Conservation (phyloP, 2,888 invertebrate genomes). For the Chouioia cunea region DNA sequence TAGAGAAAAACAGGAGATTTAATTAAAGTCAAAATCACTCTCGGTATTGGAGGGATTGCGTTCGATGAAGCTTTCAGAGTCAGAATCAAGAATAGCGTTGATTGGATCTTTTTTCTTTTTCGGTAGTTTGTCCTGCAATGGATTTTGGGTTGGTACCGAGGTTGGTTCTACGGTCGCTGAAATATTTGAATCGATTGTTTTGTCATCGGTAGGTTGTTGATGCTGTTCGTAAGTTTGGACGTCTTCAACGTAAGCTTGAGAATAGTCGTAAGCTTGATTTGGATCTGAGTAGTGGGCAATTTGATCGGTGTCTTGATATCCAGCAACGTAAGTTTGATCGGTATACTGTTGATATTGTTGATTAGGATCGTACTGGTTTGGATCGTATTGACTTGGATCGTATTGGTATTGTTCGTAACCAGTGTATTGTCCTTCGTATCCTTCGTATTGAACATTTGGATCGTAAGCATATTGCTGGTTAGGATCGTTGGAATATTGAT, state of each 20-base stretch:
- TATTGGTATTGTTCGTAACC: conserved; percentile 45
- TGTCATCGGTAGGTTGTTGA: neutral
- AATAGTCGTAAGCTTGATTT: conserved; percentile 40
- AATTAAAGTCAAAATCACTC: conserved; percentile 66
- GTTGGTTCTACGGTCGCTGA: neutral
- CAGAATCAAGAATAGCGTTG: conserved; percentile 60
- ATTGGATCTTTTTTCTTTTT: conserved; percentile 60
- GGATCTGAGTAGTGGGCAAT: conserved; percentile 41
- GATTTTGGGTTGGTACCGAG: neutral
- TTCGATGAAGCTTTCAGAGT: conserved; percentile 65
- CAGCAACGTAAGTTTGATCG: conserved; percentile 22
- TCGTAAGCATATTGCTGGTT: conserved; percentile 52
- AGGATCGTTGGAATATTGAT: conserved; percentile 25
- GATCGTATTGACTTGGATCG: conserved; percentile 33
- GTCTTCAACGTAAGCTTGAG: conserved; percentile 45
- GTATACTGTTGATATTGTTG: conserved; percentile 49
- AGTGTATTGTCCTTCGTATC: conserved; percentile 29
- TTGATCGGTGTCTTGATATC: conserved; percentile 14
- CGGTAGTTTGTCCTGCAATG: neutral
- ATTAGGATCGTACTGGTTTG: conserved; percentile 35
- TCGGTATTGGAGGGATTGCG: conserved; percentile 63
- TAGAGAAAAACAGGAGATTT: no score
- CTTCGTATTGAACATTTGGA: conserved; percentile 42
- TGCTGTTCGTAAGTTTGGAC: neutral
- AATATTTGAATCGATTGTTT: neutral